These are phyloP conservation scores for Dolomedes plantarius DNA, from an alignment of 2,888 invertebrate genomes.

Conservation along the genomic window DNA sequence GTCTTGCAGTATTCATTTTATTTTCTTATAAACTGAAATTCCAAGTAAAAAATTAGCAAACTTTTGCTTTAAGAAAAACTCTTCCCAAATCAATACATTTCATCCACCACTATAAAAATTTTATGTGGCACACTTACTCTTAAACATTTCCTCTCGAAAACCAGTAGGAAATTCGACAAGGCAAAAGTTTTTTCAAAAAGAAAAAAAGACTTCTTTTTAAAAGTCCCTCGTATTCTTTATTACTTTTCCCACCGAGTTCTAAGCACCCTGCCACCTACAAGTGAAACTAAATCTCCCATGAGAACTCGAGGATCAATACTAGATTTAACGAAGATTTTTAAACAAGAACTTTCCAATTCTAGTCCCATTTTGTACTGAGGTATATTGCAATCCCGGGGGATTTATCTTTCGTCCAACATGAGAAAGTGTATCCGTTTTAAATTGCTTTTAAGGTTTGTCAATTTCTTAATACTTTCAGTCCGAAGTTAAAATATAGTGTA, in stretches of 20 bases:
- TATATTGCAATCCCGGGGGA: constrained; percentile 24
- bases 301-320: constrained; percentile 32
- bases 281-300: constrained; percentile 26
- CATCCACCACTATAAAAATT: neutral
- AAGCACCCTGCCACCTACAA: constrained; percentile 9
- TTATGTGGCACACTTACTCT: neutral
- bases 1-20: no score
- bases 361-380: constrained; percentile 8
- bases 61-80: neutral
- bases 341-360: constrained; percentile 35
- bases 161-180: no score
- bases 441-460: constrained; percentile 47
- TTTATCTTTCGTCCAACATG: constrained; percentile 35
- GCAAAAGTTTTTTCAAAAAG: constrained; percentile 22
- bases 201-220: neutral
- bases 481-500: constrained; percentile 1
- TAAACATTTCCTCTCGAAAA: neutral
- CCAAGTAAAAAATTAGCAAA: no score
- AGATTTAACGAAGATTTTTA: constrained; percentile 59
- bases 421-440: constrained; percentile 38
- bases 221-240: neutral
- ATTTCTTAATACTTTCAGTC: neutral
- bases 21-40: no score
- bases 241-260: neutral
- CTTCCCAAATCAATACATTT: neutral